Evolutionary conservation across 2,113 vertebrate species (phyloP).

Genomic region (Lepidothrix coronata): DNA sequence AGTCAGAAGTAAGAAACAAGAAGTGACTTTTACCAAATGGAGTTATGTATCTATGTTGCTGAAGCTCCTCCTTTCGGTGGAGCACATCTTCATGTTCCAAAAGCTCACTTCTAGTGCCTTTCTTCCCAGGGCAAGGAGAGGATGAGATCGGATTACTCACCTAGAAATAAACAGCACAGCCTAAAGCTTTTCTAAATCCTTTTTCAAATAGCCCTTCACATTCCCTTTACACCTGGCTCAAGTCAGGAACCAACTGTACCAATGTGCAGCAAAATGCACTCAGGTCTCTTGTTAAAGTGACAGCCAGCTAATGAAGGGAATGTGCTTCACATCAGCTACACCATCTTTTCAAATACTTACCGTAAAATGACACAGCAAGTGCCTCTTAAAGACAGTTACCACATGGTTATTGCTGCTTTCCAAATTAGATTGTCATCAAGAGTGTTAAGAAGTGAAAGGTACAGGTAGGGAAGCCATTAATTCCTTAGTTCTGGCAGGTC

Average conservation of each 20-base stretch:
- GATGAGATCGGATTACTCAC: not conserved
- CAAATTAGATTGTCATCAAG: constrained; percentile 42
- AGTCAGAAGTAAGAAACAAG: not conserved
- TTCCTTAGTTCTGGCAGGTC: constrained; percentile 26
- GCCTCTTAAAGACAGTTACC: constrained; percentile 45
- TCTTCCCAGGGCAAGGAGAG: not conserved
- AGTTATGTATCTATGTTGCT: not conserved
- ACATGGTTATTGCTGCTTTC: constrained; percentile 42
- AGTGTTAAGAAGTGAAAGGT: constrained; percentile 37
- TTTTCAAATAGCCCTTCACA: not conserved
- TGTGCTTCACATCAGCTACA: not conserved
- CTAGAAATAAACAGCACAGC: not conserved
- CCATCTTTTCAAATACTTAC: not conserved
- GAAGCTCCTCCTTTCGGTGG: not conserved
- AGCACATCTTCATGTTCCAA: not conserved
- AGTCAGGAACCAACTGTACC: not conserved
- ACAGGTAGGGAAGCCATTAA: constrained; percentile 6
- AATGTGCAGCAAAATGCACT: not conserved
- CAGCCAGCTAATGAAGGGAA: not conserved
- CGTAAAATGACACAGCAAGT: constrained; percentile 34
- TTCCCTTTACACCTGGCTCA: not conserved
- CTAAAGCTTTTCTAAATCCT: not conserved
- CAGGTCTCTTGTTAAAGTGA: not conserved
- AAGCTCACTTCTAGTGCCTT: not conserved
- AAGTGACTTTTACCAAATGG: not conserved